Evolutionary conservation across 1,140 invertebrate genomes (phyloP), one percentile per base, ranked within the genome.

Genomic region (Brachionus manjavacas): DNA sequence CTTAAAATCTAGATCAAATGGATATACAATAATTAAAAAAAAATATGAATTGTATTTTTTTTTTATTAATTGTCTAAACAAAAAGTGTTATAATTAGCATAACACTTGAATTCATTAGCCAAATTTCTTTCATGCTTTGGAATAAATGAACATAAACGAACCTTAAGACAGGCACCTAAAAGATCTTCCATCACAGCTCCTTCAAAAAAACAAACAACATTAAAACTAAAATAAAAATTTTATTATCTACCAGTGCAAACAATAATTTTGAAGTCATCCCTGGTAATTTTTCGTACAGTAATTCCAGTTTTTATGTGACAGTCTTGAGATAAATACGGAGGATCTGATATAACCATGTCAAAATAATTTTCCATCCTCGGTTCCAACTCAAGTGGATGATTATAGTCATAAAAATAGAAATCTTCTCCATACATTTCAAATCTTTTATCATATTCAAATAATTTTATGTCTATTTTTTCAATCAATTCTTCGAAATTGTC

Each of bases 271-370:
- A 76, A 49, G 25, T 76, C 72, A 4, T 92, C 90, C 87, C 94
- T 94, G 0, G 92, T 88, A 60, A 98, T 87, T 86, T 92, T 92
- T 85, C 93, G 93, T 4, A 97, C 92, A 0, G 96, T 95, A 46
- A 88, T 84, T 0, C 94, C 92, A 28, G 92, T 93, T 90, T 97
- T 97, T 2, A 92, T 92, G 16, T 97, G 91, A 90, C 96, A 98
- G 89, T 98, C 96, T 86, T 95, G 93, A 0, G 95, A 94, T 6
- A 98, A 89, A 90, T 97, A 98, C 11, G 96, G 96, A 11, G 96
- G 96, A 91, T 98, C 96, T 0, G 93, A 94, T 79, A 98, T 91
- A 2, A 98, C 93, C 16, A 98, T 86, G 89, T 97, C 94, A 90
- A 94, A 98, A 25, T 88, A 88, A 16, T 87, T 85, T 64, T 91